A percentile compares a stretch with the other conserved stretches of the same genome.
These are phyloP conservation scores for Halocynthia roretzi DNA, from an alignment of 23 tunicate species.

Conservation along the genomic window DNA sequence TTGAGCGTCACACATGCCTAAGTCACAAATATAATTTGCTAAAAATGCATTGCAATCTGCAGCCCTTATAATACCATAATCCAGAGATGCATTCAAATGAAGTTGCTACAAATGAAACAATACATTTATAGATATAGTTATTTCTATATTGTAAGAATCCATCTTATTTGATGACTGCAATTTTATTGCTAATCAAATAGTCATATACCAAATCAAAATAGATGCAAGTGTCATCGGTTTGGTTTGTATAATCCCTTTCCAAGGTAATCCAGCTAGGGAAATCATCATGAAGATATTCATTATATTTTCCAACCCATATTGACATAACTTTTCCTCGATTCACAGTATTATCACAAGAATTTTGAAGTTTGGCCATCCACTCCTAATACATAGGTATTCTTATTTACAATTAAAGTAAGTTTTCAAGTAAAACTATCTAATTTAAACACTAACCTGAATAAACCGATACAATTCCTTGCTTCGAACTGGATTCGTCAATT, in stretches of 20 bases:
- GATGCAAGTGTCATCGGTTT: neutral
- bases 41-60: neutral
- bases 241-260: neutral
- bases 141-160: neutral
- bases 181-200: neutral
- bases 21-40: constrained; percentile 10
- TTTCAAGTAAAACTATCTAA: neutral
- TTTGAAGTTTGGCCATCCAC: neutral
- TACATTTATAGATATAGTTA: neutral
- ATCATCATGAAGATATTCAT: constrained; percentile 2
- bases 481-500: neutral
- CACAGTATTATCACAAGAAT: neutral
- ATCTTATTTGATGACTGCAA: neutral
- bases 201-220: neutral
- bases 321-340: neutral
- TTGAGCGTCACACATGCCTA: constrained; percentile 2
- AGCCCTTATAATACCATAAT: neutral
- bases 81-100: neutral
- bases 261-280: neutral
- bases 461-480: neutral
- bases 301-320: constrained; percentile 4
- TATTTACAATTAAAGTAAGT: neutral
- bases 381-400: neutral
- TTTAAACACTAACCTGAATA: constrained; percentile 8
- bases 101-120: no score